Percentiles rank a stretch among this genome's conserved stretches.
Conservation (phyloP, 1,140 invertebrate species). For the Drosophila athabasca region DNA sequence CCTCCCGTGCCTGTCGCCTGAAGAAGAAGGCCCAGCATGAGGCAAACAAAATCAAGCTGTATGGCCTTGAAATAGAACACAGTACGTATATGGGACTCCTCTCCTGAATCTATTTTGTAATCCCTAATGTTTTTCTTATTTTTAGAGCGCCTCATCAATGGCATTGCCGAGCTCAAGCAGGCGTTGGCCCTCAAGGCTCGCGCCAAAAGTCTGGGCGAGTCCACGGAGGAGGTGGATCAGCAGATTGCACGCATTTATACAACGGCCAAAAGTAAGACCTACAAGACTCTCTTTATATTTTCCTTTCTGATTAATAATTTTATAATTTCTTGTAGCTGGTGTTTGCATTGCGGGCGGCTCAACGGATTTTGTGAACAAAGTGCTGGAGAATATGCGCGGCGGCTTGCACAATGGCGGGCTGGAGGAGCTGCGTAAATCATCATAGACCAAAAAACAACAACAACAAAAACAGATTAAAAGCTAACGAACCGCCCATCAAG, state of each 20-base stretch:
- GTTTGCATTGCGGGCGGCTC: constrained; percentile 91
- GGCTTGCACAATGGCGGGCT: constrained; percentile 88
- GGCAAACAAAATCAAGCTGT: constrained; percentile 97
- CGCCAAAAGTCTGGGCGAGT: constrained; percentile 85
- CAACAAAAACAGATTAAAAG: constrained; percentile 13
- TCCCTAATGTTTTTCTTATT: constrained; percentile 26
- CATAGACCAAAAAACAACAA: constrained; percentile 51
- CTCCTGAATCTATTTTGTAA: no score
- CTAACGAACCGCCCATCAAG: constrained; percentile 70
- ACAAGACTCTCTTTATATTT: not conserved
- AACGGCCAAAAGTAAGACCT: constrained; percentile 87
- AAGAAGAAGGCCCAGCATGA: constrained; percentile 98
- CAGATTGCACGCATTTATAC: constrained; percentile 88
- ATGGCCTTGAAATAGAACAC: constrained; percentile 96
- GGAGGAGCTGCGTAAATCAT: constrained; percentile 85
- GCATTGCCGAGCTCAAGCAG: constrained; percentile 88
- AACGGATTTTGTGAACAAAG: constrained; percentile 93
- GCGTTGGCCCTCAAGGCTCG: constrained; percentile 86
- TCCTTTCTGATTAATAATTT: not conserved
- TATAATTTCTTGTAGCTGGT: constrained; percentile 84
- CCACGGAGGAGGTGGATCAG: constrained; percentile 87
- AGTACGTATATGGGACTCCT: constrained; percentile 82
- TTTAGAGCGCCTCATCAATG: constrained; percentile 87
- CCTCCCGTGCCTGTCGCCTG: constrained; percentile 96
- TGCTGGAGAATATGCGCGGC: constrained; percentile 90